Base-by-base conservation (phyloP, 1,140 invertebrate genomes). In the Drosophila nannoptera region DNA sequence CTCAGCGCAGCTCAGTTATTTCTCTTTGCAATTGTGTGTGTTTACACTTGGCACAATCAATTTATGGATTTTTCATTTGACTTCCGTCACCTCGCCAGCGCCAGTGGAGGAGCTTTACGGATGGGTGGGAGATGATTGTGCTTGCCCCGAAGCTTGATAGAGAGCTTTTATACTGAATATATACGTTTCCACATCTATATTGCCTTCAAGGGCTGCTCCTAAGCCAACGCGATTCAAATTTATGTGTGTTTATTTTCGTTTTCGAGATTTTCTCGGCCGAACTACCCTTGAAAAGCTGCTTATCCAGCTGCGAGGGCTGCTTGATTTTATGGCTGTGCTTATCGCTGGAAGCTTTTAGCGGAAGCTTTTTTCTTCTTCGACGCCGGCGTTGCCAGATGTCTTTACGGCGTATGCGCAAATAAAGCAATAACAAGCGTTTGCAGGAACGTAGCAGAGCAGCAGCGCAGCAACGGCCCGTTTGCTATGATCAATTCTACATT, bases 401-500 rank as follows among this genome's bases (percentile, higher is more conserved):
- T 36, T 45, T 54, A 40, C 68, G 68, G 46, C 54, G 49, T 35
- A 53, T 58, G n/a, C 35, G 40, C 67, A 64, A 48, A 46, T 58
- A 61, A 74, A 62, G 78, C 78, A 75, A 82, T 82, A 74, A 80
- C 70, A 58, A 64, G 54, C 40, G 40, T 43, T 60, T 54, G 62
- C 35, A 16, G 45, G 16, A 8, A n/a, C n/a, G n/a, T n/a, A n/a
- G n/a, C n/a, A n/a, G n/a, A n/a, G n/a, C n/a, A n/a, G 22, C 22
- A 22, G 22, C 22, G 22, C 54, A 60, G 65, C 59, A 22, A 42
- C 61, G 31, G 40, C 14, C 55, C 66, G 62, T 75, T 71, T 80
- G 76, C 73, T 76, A 84, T 84, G 80, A 84, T 84, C 76, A 84
- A 77, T 84, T 84, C 86, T 86, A 83, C 81, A 84, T 87, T 86